Evolutionary conservation across 2,888 invertebrate genomes (phyloP), one percentile per base, ranked within the genome.

Genomic region (Tineola bisselliella): DNA sequence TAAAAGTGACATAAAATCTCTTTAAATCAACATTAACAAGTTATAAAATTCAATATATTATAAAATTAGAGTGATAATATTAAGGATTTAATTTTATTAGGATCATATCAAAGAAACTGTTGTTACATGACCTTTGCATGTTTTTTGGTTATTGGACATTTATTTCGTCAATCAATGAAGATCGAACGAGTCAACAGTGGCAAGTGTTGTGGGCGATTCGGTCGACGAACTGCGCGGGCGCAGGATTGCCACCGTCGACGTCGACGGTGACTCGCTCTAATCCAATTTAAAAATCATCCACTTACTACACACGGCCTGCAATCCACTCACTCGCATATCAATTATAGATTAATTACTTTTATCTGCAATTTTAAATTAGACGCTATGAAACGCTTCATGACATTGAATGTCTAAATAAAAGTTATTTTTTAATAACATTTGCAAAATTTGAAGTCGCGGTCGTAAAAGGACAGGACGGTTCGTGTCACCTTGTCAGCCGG

Each of bases 211-310:
- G 84, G 86, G 86, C 84, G 86, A 78, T 3, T 58, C 84, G 84
- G 86, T 87, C 86, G 84, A 73, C 83, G 86, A 86, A 84, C 86
- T 86, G 86, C 84, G 86, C 84, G 82, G 83, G 84, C 83, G 84
- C 81, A 69, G 70, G 72, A 73, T 72, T 25, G 58, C 58, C 58
- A 58, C 58, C 18, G 33, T 58, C 15, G 58, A 8, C 59, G 59
- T 8, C 58, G 8, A 11, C 59, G 75, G 73, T 76, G 81, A 79
- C 77, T 75, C 70, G 79, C 77, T 84, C 84, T 83, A 84, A 84
- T 84, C 84, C 76, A 79, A 81, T 84, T 82, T 81, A 79, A 82
- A 76, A 79, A 84, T 81, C 81, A 78, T 74, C 76, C 75, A 81
- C 69, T n/a, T n/a, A n/a, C n/a, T 74, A 76, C 76, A 72, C 76